Conservation (phyloP, 2,113 vertebrate species). For the Pterocles gutturalis region DNA sequence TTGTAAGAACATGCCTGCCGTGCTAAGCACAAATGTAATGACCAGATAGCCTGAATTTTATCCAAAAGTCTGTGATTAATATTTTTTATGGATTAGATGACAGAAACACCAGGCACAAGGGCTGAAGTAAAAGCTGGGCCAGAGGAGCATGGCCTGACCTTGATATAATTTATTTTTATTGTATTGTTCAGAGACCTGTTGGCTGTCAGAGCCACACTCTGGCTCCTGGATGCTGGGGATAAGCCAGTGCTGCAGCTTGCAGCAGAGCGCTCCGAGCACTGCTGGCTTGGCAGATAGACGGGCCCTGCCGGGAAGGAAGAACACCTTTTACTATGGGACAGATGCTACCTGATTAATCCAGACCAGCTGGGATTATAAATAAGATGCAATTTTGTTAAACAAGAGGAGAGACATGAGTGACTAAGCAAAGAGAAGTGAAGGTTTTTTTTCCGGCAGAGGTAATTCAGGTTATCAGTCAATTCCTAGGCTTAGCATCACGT, state of each 20-base stretch:
- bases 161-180: neutral
- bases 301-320: neutral
- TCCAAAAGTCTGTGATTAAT: neutral
- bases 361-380: neutral
- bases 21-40: neutral
- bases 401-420: neutral
- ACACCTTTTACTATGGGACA: neutral
- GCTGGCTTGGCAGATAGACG: neutral
- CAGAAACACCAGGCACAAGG: neutral
- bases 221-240: neutral
- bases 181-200: neutral
- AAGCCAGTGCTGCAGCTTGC: neutral
- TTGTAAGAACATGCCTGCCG: neutral
- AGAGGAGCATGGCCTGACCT: neutral
- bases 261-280: neutral
- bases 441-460: neutral
- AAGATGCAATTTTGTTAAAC: neutral
- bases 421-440: neutral
- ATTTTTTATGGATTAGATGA: neutral
- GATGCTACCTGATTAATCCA: neutral
- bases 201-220: neutral
- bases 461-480: neutral
- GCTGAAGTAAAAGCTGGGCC: neutral
- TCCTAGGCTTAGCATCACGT: neutral
- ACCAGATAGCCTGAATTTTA: neutral